Evolutionary conservation across 2,888 invertebrate species (phyloP), one percentile per base, ranked within the genome.

Genomic region (Netelia virgata): DNA sequence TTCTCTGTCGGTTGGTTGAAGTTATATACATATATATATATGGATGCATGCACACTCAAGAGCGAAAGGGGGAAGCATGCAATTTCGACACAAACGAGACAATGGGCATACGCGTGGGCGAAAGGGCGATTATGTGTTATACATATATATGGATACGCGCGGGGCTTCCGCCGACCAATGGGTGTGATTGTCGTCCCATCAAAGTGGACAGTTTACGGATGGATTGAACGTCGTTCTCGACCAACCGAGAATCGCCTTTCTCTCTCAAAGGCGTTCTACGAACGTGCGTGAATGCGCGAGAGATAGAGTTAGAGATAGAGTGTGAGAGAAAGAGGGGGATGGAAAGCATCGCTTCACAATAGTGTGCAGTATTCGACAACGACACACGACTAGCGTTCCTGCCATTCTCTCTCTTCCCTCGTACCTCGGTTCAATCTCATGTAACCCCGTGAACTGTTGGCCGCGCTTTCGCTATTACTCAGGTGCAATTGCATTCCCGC

Each of bases 171-270:
- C n/a, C 64, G 41, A 72, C 78, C 91, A 92, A 88, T 91, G 89
- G 90, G 91, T 91, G 92, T 90, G 92, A 92, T 92, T 92, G 92
- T 92, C 92, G 91, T 91, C 90, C 91, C 90, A 92, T 93, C 92
- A 92, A 92, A 92, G 92, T 93, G 92, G 93, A 92, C 93, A 92
- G 93, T 92, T 93, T 93, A 92, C 92, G 92, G 92, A 93, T 92
- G 92, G 91, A 93, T 92, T 90, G 92, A 90, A 91, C 90, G 88
- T 63, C 82, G 83, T 84, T 85, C 78, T 77, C 80, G 79, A 53
- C 69, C 74, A 73, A 76, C 83, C 64, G 43, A 66, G 43, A 14
- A 18, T 53, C 16, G 72, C 83, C 72, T 23, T 23, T 23, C 61
- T 61, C 57, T 80, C 20, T 55, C 18, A 66, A 28, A 28, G 28